Evolutionary conservation across 2,797 vertebrate species (phyloP), one percentile per base, ranked within the genome.

Genomic region (Streptopelia turtur): DNA sequence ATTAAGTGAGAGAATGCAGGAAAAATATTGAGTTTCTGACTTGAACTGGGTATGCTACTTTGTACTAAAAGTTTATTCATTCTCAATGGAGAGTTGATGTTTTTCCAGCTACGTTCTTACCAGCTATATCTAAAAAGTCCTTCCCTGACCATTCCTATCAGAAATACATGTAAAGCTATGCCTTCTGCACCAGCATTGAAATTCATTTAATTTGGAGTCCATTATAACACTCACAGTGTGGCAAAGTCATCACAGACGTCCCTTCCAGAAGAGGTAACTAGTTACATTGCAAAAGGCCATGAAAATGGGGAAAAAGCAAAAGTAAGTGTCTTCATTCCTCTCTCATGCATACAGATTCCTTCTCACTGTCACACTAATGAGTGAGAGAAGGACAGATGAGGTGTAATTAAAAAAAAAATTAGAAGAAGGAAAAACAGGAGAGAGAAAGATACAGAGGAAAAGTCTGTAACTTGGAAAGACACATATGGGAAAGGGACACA

Each of bases 41-140:
- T 82, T 86, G 70, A 81, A 93, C 77, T 92, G 89, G 83, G 81
- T 78, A 87, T 82, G 57, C 41, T 88, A 65, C 33, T 83, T 72
- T 55, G 56, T 71, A 66, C 28, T 69, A 69, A 74, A 78, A 77
- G 14, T 92, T 92, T 68, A 77, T 90, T 91, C 45, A 74, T 83
- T 91, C 75, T 96, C 59, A 78, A 47, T 66, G 17, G 39, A 85
- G 31, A 79, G 25, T 65, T 87, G 63, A 85, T 35, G 35, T 74
- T 95, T 94, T 92, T 35, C 35, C 76, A 95, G 85, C 41, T 72
- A 45, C 31, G 53, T 84, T 82, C 70, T 91, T 88, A 89, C 69
- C 57, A 87, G 53, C 37, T 90, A 35, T 52, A 89, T 86, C 63
- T 92, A 74, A 92, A 89, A 49, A 74, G 68, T 63, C 49, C 17